Percentiles rank a stretch among this genome's conserved stretches.
Evolutionary conservation across 2,888 invertebrate species (phyloP).

Genomic region (Stenodema calcarata): DNA sequence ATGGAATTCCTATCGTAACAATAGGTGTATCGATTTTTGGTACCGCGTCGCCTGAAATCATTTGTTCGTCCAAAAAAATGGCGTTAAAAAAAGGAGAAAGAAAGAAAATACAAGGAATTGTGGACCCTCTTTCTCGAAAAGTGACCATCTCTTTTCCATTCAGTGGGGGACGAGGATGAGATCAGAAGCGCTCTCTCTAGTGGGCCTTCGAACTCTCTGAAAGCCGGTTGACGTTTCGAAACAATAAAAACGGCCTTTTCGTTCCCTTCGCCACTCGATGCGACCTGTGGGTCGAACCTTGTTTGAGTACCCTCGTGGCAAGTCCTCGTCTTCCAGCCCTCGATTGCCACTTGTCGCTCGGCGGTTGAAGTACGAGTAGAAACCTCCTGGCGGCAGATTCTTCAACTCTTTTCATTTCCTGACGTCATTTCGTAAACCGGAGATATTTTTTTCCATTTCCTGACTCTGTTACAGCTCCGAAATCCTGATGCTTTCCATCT

Average conservation of each 20-base stretch:
- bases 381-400: neutral
- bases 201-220: neutral
- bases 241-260: neutral
- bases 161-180: neutral
- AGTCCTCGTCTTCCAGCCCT: neutral
- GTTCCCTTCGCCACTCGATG: neutral
- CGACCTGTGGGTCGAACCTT: neutral
- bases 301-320: conserved; percentile 11
- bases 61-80: neutral
- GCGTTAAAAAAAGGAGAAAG: neutral
- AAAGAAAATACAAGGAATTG: neutral
- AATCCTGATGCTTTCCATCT: too few relatives aligned
- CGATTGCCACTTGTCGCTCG: neutral
- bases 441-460: too few relatives aligned
- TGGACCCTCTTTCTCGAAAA: neutral
- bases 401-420: conserved; percentile 34
- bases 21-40: too few relatives aligned
- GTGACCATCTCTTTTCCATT: neutral
- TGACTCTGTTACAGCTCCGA: too few relatives aligned
- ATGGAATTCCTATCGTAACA: too few relatives aligned
- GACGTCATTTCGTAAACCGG: neutral
- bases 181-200: too few relatives aligned
- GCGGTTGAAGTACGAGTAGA: neutral
- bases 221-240: neutral
- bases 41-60: neutral